phyloP scores from a whole-genome alignment of 2,797 vertebrate genomes.

The Moxostoma hubbsi region DNA sequence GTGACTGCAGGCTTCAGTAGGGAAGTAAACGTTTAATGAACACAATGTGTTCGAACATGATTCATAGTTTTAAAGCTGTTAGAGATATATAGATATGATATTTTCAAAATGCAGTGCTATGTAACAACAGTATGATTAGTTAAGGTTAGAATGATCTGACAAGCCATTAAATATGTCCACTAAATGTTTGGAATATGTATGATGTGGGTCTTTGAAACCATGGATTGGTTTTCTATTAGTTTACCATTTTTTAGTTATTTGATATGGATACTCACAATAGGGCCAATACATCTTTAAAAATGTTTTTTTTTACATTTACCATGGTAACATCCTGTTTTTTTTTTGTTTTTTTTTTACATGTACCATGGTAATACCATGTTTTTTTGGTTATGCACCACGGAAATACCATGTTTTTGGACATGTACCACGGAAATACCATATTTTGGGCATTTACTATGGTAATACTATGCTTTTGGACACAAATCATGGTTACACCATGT shows the following conservation, averaged over 20 bases:
- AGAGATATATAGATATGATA: not conserved
- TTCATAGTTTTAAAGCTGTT: not conserved
- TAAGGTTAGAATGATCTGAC: not conserved
- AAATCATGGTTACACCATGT: not conserved
- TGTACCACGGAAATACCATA: no score
- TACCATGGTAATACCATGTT: not conserved
- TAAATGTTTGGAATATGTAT: not conserved
- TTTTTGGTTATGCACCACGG: not conserved
- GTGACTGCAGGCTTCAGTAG: not conserved
- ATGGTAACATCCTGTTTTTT: not conserved
- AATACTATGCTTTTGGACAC: no score
- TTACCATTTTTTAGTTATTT: conserved; percentile 9
- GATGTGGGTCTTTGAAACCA: not conserved
- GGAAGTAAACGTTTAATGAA: not conserved
- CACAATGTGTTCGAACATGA: no score
- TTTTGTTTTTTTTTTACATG: not conserved
- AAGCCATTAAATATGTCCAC: conserved; percentile 2
- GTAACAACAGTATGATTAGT: not conserved
- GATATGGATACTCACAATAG: conserved; percentile 1
- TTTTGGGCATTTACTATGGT: not conserved
- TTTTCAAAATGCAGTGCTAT: not conserved
- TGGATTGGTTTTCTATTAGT: not conserved
- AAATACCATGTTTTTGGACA: not conserved
- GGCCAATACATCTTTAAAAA: conserved; percentile 3
- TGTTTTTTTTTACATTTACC: not conserved